Evolutionary conservation across 2,113 vertebrate genomes (phyloP).

Genomic region (Morone saxatilis): DNA sequence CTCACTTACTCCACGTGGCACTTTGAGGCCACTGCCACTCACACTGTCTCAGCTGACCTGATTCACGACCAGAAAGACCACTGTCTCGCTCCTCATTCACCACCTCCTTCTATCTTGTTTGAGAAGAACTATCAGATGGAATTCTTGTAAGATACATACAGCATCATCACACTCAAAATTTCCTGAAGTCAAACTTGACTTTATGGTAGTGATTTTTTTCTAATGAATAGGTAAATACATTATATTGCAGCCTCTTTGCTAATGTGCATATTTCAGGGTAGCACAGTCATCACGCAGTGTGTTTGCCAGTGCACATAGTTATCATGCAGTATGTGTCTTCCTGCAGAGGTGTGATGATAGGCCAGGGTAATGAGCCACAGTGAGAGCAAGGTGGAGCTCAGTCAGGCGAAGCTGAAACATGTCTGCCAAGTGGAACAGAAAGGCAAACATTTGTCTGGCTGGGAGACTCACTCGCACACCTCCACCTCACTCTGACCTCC

Average conservation of each 20-base stretch:
- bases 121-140: background rate
- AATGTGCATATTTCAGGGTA: slow-evolving; percentile 11
- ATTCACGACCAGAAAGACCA: slow-evolving; percentile 9
- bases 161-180: background rate
- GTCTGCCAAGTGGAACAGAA: slow-evolving; percentile 68
- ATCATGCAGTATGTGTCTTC: slow-evolving; percentile 56
- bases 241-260: background rate
- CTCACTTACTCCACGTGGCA: slow-evolving; percentile 76
- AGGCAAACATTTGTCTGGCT: slow-evolving; percentile 64
- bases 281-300: slow-evolving; percentile 1
- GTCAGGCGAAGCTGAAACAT: slow-evolving; percentile 70
- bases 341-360: slow-evolving; percentile 65
- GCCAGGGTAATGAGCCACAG: slow-evolving; percentile 73
- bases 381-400: slow-evolving; percentile 72
- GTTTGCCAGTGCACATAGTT: slow-evolving; percentile 16
- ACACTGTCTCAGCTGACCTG: slow-evolving; percentile 30
- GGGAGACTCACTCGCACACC: slow-evolving; percentile 34
- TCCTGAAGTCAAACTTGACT: slow-evolving; percentile 9
- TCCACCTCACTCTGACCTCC: slow-evolving; percentile 50
- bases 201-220: slow-evolving; percentile 8
- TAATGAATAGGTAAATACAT: slow-evolving; percentile 14
- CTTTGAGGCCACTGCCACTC: slow-evolving; percentile 80
- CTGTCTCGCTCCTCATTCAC: slow-evolving; percentile 4
- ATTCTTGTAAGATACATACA: background rate
- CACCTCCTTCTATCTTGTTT: background rate